These are phyloP conservation scores for Pherbina coryleti DNA, from an alignment of 2,888 invertebrate species.

Conservation along the genomic window DNA sequence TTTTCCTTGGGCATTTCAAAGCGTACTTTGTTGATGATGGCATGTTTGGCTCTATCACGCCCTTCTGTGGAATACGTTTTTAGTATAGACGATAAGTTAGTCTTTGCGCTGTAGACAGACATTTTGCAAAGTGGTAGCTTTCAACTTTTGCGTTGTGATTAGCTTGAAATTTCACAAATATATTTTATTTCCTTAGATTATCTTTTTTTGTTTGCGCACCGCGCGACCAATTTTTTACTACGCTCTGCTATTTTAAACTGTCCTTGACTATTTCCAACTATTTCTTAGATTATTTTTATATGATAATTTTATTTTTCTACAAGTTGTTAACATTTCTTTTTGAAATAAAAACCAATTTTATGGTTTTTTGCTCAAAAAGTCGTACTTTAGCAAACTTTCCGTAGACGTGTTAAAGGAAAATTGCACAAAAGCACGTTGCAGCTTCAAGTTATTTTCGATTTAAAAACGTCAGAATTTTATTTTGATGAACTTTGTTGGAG, in stretches of 20 bases:
- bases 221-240: not conserved
- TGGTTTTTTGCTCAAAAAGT: not conserved
- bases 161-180: not conserved
- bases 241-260: no score
- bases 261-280: not conserved
- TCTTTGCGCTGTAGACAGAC: conserved; percentile 63
- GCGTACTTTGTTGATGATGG: conserved; percentile 64
- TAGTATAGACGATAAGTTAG: conserved; percentile 62
- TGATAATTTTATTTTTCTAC: not conserved
- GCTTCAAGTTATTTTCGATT: not conserved
- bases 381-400: not conserved
- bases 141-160: not conserved
- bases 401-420: not conserved
- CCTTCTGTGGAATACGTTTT: conserved; percentile 60
- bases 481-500: not conserved
- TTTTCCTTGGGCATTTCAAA: conserved; percentile 61
- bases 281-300: not conserved
- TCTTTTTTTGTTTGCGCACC: not conserved
- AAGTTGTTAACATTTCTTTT: not conserved
- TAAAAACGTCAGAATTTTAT: not conserved
- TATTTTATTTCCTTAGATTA: not conserved
- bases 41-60: conserved; percentile 62
- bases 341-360: not conserved
- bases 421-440: not conserved
- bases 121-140: conserved; percentile 48